Evolutionary conservation across 2,113 vertebrate species (phyloP).

Genomic region (Eurystomus gularis): DNA sequence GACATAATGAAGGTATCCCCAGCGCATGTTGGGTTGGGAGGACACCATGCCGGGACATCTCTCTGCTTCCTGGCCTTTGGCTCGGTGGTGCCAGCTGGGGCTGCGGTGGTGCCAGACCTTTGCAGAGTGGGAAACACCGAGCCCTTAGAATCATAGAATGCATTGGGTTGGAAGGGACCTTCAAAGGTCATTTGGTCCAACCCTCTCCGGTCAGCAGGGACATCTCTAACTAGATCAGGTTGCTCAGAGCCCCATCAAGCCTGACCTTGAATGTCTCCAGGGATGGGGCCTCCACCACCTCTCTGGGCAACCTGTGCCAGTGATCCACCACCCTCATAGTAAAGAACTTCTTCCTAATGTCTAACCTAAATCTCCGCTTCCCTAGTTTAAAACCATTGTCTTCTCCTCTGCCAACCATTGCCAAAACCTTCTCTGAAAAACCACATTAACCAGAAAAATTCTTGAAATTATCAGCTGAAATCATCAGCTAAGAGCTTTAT

Average conservation of each 20-base stretch:
- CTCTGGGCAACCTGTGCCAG: too few species aligned
- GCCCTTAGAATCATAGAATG: neutral
- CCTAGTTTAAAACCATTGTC: too few species aligned
- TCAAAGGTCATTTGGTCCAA: too few species aligned
- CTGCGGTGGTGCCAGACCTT: neutral
- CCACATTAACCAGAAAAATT: neutral
- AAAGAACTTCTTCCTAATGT: too few species aligned
- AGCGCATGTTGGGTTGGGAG: neutral
- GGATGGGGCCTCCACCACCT: too few species aligned
- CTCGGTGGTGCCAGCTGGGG: neutral
- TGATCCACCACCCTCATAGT: too few species aligned
- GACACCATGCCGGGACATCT: neutral
- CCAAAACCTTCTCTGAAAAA: neutral
- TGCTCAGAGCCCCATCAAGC: too few species aligned
- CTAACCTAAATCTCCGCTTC: too few species aligned
- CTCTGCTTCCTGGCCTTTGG: neutral
- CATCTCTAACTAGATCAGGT: too few species aligned
- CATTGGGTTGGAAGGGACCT: too few species aligned
- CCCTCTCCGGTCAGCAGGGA: too few species aligned
- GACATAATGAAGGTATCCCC: conserved; percentile 82
- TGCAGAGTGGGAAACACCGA: neutral
- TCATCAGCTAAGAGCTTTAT: neutral
- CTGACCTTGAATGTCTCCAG: too few species aligned
- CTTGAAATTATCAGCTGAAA: neutral
- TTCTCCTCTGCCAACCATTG: neutral